These are phyloP conservation scores for Thalassophryne amazonica DNA, from an alignment of 2,797 vertebrate genomes.

Conservation along the genomic window DNA sequence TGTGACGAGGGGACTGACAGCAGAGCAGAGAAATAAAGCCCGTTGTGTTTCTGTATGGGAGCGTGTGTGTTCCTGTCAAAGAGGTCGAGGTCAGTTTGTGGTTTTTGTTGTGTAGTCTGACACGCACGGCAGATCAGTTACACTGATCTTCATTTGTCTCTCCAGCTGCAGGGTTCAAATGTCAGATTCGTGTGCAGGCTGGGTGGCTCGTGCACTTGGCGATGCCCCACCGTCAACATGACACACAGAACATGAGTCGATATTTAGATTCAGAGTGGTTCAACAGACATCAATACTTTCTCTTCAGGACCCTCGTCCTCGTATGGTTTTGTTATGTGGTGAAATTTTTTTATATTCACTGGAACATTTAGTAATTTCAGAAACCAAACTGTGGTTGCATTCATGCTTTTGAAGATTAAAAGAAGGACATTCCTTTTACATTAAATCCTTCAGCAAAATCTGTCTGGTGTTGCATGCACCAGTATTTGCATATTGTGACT, in stretches of 20 bases:
- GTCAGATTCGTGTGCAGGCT: slow-evolving; percentile 21
- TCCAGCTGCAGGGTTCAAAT: slow-evolving; percentile 53
- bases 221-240: background rate
- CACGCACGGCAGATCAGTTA: slow-evolving; percentile 32
- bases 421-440: slow-evolving; percentile 30
- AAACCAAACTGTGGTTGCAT: slow-evolving; percentile 4
- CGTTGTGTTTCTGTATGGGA: background rate
- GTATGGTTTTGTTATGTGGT: background rate
- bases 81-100: slow-evolving; percentile 15
- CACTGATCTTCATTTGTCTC: background rate
- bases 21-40: background rate
- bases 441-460: slow-evolving; percentile 27
- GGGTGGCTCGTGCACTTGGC: slow-evolving; percentile 8
- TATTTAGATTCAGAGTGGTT: background rate
- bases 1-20: background rate
- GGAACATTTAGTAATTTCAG: slow-evolving; percentile 33
- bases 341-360: slow-evolving; percentile 5
- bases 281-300: background rate
- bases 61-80: background rate
- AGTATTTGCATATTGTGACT: slow-evolving; percentile 60
- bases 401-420: slow-evolving; percentile 17
- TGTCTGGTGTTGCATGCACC: slow-evolving; percentile 22
- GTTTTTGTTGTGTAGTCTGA: slow-evolving; percentile 24
- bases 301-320: slow-evolving; percentile 17
- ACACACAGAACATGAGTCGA: too few species aligned